Conservation (phyloP, 2,797 vertebrate species). For the Cryptoblepharus egeriae region DNA sequence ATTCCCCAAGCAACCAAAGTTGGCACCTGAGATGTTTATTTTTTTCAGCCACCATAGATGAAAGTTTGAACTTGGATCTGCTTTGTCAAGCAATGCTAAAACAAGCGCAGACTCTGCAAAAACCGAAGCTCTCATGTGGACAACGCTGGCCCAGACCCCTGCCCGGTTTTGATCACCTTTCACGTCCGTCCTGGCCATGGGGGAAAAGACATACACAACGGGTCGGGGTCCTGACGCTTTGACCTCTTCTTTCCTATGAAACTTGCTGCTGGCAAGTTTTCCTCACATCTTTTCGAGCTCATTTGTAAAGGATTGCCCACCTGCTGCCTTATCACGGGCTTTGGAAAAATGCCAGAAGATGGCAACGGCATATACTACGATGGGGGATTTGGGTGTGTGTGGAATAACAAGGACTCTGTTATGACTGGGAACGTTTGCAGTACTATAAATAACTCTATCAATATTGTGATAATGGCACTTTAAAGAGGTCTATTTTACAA, state of each 20-base stretch:
- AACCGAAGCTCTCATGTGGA: slow-evolving; percentile 63
- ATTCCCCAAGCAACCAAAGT: slow-evolving; percentile 70
- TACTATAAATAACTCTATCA: slow-evolving; percentile 87
- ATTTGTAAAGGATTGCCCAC: slow-evolving; percentile 81
- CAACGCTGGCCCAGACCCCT: slow-evolving; percentile 48
- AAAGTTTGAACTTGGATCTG: slow-evolving; percentile 73
- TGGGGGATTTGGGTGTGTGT: slow-evolving; percentile 55
- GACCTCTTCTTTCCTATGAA: slow-evolving; percentile 57
- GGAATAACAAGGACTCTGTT: slow-evolving; percentile 80
- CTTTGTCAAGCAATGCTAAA: slow-evolving; percentile 67
- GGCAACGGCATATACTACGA: slow-evolving; percentile 69
- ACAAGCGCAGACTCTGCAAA: slow-evolving; percentile 62
- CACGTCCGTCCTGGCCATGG: slow-evolving; percentile 37
- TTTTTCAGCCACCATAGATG: slow-evolving; percentile 66
- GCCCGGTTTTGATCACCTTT: slow-evolving; percentile 43
- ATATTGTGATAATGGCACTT: slow-evolving; percentile 87
- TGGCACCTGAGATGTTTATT: slow-evolving; percentile 75
- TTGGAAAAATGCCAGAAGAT: slow-evolving; percentile 86
- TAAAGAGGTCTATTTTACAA: slow-evolving; percentile 85
- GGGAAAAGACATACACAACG: slow-evolving; percentile 23
- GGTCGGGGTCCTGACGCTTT: slow-evolving; percentile 48
- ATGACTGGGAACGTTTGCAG: slow-evolving; percentile 79
- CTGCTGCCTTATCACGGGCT: slow-evolving; percentile 84
- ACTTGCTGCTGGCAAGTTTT: slow-evolving; percentile 64
- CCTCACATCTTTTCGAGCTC: slow-evolving; percentile 55